Evolutionary conservation across 1,140 invertebrate species (phyloP).

Genomic region (Mylabris phalerata): DNA sequence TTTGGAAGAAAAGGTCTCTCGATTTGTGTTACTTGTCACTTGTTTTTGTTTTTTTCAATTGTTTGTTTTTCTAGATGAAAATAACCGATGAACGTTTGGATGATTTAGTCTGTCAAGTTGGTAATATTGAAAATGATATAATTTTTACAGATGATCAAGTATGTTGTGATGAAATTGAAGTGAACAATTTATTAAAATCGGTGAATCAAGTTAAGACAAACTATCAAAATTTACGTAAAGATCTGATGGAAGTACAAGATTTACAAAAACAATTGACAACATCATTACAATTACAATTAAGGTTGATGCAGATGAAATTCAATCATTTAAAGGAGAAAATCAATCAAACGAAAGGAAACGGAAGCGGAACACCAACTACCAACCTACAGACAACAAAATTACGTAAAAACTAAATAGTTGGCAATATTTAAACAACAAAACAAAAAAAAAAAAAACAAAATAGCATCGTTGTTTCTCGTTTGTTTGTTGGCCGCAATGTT

Average conservation of each 20-base stretch:
- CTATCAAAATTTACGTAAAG: conserved; percentile 40
- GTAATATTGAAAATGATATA: conserved; percentile 38
- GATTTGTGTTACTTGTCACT: neutral
- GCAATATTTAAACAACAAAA: neutral
- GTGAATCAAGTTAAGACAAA: conserved; percentile 40
- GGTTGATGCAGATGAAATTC: conserved; percentile 39
- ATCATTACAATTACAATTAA: conserved; percentile 35
- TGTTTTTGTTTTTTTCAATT: neutral
- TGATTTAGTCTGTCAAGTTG: conserved; percentile 36
- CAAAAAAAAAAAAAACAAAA: neutral
- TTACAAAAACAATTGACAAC: conserved; percentile 39
- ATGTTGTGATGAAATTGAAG: conserved; percentile 28
- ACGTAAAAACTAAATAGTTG: neutral
- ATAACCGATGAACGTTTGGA: conserved; percentile 37
- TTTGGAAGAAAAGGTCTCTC: conserved; percentile 33
- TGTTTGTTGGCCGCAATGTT: too few species aligned
- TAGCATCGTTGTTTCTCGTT: too few species aligned
- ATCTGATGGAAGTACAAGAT: conserved; percentile 39
- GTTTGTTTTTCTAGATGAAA: conserved; percentile 35
- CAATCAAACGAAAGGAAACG: neutral
- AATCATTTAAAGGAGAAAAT: conserved; percentile 36
- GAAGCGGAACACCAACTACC: neutral
- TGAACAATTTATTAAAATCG: conserved; percentile 35
- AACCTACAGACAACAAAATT: neutral
- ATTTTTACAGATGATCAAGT: conserved; percentile 30